A percentile compares a stretch with the other conserved stretches of the same genome.
These are phyloP conservation scores for Cheilosia pagana DNA, from an alignment of 2,888 invertebrate species.

Conservation along the genomic window DNA sequence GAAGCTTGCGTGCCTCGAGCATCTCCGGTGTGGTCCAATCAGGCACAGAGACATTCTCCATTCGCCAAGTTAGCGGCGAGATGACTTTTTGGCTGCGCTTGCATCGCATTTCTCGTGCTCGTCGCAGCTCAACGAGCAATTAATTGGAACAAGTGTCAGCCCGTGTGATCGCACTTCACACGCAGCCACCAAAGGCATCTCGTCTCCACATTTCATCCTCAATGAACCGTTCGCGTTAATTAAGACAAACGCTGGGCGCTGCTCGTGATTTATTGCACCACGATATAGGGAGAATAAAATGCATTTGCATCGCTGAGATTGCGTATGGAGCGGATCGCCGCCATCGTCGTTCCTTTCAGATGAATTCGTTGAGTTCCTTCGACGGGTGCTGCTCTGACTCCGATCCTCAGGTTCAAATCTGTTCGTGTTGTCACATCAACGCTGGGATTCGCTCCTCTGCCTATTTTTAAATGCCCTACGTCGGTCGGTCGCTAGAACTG, in stretches of 20 bases:
- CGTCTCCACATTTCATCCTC: slow-evolving; percentile 70
- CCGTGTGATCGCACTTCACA: slow-evolving; percentile 70
- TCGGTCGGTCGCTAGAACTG: slow-evolving; percentile 19
- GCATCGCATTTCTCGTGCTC: slow-evolving; percentile 21
- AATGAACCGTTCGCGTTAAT: slow-evolving; percentile 73
- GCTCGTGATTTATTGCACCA: slow-evolving; percentile 65
- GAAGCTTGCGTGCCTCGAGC: slow-evolving; percentile 44
- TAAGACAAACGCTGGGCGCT: slow-evolving; percentile 73
- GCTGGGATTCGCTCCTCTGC: slow-evolving; percentile 24
- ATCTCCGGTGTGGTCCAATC: slow-evolving; percentile 73
- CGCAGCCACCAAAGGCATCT: slow-evolving; percentile 28
- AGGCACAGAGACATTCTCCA: slow-evolving; percentile 56
- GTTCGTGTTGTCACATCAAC: slow-evolving; percentile 75
- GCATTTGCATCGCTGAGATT: slow-evolving; percentile 71
- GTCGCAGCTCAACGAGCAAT: slow-evolving; percentile 48
- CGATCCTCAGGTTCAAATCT: slow-evolving; percentile 60
- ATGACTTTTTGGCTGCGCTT: slow-evolving; percentile 60
- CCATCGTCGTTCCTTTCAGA: slow-evolving; percentile 26
- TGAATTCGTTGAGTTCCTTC: slow-evolving; percentile 36
- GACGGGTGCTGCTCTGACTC: slow-evolving; percentile 33
- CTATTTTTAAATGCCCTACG: slow-evolving; percentile 43
- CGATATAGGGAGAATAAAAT: slow-evolving; percentile 65
- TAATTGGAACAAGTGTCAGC: slow-evolving; percentile 75
- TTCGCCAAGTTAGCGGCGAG: slow-evolving; percentile 54
- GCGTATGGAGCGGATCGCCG: slow-evolving; percentile 71